phyloP scores from a whole-genome alignment of 2,888 invertebrate species.

The Agrotis clavis region DNA sequence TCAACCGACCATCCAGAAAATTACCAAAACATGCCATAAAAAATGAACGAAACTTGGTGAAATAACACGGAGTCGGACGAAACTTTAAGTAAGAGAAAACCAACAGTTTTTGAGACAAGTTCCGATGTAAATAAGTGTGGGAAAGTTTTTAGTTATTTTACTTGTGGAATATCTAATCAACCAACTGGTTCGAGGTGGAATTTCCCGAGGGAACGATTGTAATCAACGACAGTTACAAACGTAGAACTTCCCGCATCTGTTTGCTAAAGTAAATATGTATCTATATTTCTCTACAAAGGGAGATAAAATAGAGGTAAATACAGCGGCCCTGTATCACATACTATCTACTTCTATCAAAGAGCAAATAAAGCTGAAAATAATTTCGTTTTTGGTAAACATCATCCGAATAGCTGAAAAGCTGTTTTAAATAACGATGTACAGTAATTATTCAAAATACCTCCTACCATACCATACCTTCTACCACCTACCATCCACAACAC shows the following conservation, averaged over 20 bases:
- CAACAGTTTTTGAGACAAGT: conserved; percentile 34
- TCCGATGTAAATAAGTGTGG: conserved; percentile 35
- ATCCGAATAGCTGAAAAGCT: not conserved
- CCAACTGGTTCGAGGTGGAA: conserved; percentile 47
- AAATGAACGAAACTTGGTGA: conserved; percentile 35
- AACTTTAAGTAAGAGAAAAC: conserved; percentile 54
- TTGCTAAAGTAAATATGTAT: conserved; percentile 34
- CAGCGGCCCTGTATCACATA: not conserved
- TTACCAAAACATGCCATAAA: conserved; percentile 54
- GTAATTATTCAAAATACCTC: conserved; percentile 18
- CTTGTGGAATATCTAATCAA: conserved; percentile 55
- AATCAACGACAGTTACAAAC: conserved; percentile 58
- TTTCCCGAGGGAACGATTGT: conserved; percentile 57
- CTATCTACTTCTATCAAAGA: not conserved
- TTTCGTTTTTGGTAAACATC: not conserved
- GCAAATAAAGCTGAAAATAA: not conserved
- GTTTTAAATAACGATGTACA: conserved; percentile 1
- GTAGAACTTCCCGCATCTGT: conserved; percentile 42
- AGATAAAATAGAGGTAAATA: not conserved
- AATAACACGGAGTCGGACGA: conserved; percentile 27
- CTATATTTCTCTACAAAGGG: not conserved
- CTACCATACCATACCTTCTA: too few relatives aligned
- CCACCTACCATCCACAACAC: too few relatives aligned
- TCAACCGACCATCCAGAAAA: conserved; percentile 56
- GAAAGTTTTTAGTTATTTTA: conserved; percentile 49